phyloP scores from a whole-genome alignment of 2,888 invertebrate species.

The Cabera pusaria region DNA sequence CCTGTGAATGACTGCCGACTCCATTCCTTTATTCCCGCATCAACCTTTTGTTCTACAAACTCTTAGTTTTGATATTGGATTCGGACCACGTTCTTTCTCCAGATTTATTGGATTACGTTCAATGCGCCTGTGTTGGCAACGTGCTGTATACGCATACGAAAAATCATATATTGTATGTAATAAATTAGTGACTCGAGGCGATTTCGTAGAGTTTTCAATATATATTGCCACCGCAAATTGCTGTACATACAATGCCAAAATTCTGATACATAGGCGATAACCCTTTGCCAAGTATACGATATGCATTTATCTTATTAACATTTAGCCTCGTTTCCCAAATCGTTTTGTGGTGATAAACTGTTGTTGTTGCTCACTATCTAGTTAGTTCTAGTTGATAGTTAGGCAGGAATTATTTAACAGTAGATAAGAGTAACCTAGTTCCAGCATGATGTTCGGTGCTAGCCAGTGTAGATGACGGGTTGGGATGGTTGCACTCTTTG shows the following conservation, averaged over 20 bases:
- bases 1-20: slow-evolving; percentile 37
- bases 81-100: slow-evolving; percentile 48
- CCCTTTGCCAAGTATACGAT: slow-evolving; percentile 16
- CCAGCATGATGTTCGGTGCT: no score
- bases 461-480: no score
- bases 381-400: no score
- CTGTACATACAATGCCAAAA: slow-evolving; percentile 9
- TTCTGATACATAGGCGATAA: slow-evolving; percentile 1
- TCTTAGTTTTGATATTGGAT: slow-evolving; percentile 58
- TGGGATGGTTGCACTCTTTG: no score
- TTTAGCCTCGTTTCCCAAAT: no score
- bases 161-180: slow-evolving; percentile 14
- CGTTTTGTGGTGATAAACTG: no score
- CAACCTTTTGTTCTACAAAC: slow-evolving; percentile 61
- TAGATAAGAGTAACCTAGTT: no score
- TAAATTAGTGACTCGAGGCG: slow-evolving; percentile 8
- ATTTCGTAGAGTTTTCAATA: background rate
- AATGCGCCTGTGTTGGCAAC: slow-evolving; percentile 37
- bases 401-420: no score
- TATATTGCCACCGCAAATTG: background rate
- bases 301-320: no score
- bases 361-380: no score
- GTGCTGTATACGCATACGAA: slow-evolving; percentile 15
- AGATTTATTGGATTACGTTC: slow-evolving; percentile 51
- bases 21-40: slow-evolving; percentile 57